These are phyloP conservation scores for Noctua pronuba DNA, from an alignment of 2,888 invertebrate species.

Conservation along the genomic window DNA sequence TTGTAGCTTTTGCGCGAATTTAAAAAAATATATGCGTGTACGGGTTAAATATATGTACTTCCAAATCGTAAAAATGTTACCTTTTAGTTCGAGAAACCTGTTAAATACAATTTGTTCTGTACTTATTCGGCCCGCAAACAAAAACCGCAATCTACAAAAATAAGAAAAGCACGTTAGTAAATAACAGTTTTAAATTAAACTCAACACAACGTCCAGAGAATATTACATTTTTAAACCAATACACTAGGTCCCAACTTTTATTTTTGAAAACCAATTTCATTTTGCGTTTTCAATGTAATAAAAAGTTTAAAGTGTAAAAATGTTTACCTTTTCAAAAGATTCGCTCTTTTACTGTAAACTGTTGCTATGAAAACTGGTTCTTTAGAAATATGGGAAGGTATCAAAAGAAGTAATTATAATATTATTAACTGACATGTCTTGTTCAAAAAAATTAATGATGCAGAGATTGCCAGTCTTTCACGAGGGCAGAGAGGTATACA, in stretches of 20 bases:
- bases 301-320: not conserved
- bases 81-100: conserved; percentile 23
- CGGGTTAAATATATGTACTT: conserved; percentile 12
- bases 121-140: not conserved
- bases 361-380: not conserved
- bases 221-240: conserved; percentile 11
- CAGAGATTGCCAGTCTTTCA: not conserved
- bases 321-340: conserved; percentile 6
- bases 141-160: not conserved
- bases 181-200: conserved; percentile 1
- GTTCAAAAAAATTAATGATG: conserved; percentile 13
- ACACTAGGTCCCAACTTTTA: not conserved
- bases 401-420: conserved; percentile 21
- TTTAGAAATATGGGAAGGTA: not conserved
- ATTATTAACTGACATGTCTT: not conserved
- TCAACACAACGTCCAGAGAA: not conserved
- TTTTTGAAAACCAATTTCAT: conserved; percentile 12
- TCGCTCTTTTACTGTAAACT: not conserved
- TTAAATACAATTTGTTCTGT: not conserved
- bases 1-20: conserved; percentile 49
- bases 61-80: conserved; percentile 4
- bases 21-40: conserved; percentile 44
- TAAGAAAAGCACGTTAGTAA: not conserved
- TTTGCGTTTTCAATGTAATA: conserved; percentile 9
- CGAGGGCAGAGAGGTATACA: too few species aligned